Conservation (phyloP, 2,113 vertebrate genomes). For the Sebastes schlegelii region DNA sequence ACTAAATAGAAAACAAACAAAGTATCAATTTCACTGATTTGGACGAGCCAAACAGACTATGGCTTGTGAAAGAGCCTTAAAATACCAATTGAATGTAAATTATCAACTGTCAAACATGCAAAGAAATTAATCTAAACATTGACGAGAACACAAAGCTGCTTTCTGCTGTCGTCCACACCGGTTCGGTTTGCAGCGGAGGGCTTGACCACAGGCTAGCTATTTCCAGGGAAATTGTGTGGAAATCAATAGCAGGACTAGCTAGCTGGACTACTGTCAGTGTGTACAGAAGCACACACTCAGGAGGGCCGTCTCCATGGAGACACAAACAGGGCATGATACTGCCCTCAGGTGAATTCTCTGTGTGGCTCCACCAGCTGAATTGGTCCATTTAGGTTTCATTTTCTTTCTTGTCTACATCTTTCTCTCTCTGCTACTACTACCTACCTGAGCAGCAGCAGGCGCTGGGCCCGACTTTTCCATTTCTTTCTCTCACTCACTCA, state of each 20-base stretch:
- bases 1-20: too few species aligned
- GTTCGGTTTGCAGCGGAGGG: neutral
- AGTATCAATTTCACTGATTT: too few species aligned
- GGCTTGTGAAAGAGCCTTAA: neutral
- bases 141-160: neutral
- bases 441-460: slow-evolving; percentile 53
- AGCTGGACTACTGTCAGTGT: slow-evolving; percentile 63
- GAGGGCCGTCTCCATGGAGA: slow-evolving; percentile 80
- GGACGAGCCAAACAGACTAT: too few species aligned
- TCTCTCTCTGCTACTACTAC: slow-evolving; percentile 40
- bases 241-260: slow-evolving; percentile 62
- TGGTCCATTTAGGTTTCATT: slow-evolving; percentile 79
- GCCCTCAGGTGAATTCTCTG: slow-evolving; percentile 76
- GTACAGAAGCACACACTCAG: slow-evolving; percentile 60
- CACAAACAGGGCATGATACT: slow-evolving; percentile 69
- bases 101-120: neutral
- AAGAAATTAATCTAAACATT: neutral
- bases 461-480: slow-evolving; percentile 38
- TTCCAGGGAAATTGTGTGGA: slow-evolving; percentile 45
- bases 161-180: neutral
- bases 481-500: slow-evolving; percentile 59
- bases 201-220: slow-evolving; percentile 30
- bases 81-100: neutral
- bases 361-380: slow-evolving; percentile 64
- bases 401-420: slow-evolving; percentile 75